A percentile compares a stretch with the other conserved stretches of the same genome.
These are phyloP conservation scores for Criorhina ranunculi DNA, from an alignment of 2,888 invertebrate species.

Conservation along the genomic window DNA sequence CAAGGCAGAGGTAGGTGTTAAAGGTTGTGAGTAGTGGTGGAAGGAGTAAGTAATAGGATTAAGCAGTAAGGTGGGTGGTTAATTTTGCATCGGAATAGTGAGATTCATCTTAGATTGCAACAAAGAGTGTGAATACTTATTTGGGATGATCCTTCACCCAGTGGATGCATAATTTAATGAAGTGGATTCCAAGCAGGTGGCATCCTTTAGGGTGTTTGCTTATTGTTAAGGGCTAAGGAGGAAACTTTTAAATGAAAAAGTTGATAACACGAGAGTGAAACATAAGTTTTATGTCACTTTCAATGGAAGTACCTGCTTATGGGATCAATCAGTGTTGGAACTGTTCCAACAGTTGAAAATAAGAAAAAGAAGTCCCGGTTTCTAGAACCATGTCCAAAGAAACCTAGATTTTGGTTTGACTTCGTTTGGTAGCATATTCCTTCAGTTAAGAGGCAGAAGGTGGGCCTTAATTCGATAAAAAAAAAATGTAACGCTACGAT, in stretches of 20 bases:
- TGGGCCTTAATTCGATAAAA: too few species aligned
- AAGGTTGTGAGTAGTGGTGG: neutral
- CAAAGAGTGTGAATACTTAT: neutral
- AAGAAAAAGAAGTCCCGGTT: too few species aligned
- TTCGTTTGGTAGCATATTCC: too few species aligned
- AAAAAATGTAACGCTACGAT: too few species aligned
- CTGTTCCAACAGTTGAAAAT: too few species aligned
- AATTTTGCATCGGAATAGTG: neutral
- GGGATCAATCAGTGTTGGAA: too few species aligned
- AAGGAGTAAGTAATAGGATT: neutral
- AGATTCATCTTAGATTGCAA: neutral
- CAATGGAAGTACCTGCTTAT: too few species aligned
- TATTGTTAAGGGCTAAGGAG: neutral
- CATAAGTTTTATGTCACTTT: too few species aligned
- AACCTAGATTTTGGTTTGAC: too few species aligned
- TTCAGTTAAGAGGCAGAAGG: too few species aligned
- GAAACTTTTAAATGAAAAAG: neutral
- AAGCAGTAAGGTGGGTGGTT: neutral
- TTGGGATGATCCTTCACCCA: neutral
- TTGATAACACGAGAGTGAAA: neutral
- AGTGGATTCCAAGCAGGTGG: neutral
- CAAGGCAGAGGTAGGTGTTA: neutral
- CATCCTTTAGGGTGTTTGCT: neutral
- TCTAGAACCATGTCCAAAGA: too few species aligned
- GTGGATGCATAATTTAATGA: constrained; percentile 9